Percentiles rank a stretch among this genome's conserved stretches.
Evolutionary conservation across 2,888 invertebrate genomes (phyloP).

Genomic region (Saturnia japonica): DNA sequence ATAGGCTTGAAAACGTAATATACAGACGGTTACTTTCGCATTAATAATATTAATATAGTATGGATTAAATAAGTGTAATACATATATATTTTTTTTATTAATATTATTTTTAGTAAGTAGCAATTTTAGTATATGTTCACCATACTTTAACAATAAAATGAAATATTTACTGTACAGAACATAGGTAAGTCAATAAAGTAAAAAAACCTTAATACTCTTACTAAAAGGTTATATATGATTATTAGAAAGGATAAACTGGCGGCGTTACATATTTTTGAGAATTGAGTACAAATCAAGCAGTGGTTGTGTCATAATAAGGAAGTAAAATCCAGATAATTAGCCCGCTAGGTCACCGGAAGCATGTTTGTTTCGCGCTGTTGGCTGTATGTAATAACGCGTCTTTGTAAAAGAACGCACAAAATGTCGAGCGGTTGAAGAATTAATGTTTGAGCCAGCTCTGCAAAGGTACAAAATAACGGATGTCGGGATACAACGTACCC

Average conservation of each 20-base stretch:
- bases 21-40: no score
- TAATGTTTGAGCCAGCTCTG: constrained; percentile 57
- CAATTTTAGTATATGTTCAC: background rate
- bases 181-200: background rate
- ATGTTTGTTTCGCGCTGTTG: background rate
- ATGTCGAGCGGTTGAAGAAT: constrained; percentile 47
- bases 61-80: no score
- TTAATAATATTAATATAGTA: no score
- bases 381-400: constrained; percentile 18
- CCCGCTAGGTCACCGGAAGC: background rate
- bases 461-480: constrained; percentile 33
- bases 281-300: background rate
- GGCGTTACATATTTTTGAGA: background rate
- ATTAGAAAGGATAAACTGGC: background rate
- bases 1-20: no score
- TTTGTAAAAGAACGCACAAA: constrained; percentile 51
- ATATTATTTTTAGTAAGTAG: no score
- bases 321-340: background rate
- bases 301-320: background rate
- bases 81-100: no score
- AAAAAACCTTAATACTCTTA: background rate
- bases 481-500: constrained; percentile 45
- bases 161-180: background rate
- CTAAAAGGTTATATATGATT: background rate
- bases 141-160: background rate